These are phyloP conservation scores for Eristalinus sepulchralis DNA, from an alignment of 2,888 invertebrate species.

Conservation along the genomic window DNA sequence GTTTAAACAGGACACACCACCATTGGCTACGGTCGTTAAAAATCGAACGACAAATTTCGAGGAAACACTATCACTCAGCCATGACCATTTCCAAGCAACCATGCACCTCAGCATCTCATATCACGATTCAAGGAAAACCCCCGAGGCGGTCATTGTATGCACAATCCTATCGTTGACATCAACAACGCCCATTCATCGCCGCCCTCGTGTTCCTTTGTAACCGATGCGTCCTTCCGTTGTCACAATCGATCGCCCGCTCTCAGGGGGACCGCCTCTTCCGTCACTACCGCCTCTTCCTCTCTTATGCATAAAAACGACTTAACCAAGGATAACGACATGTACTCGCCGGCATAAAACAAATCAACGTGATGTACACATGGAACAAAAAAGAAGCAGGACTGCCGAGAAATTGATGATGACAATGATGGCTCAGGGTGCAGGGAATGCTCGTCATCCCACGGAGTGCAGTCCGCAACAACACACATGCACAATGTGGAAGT, in stretches of 20 bases:
- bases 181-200: neutral
- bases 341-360: slow-evolving; percentile 45
- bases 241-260: slow-evolving; percentile 43
- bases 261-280: slow-evolving; percentile 4
- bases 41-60: neutral
- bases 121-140: neutral
- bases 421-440: slow-evolving; percentile 26
- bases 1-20: too few species aligned
- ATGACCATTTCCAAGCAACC: neutral
- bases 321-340: slow-evolving; percentile 61
- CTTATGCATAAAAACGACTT: slow-evolving; percentile 13
- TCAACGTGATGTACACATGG: slow-evolving; percentile 16
- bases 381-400: neutral
- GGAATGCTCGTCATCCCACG: slow-evolving; percentile 17
- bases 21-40: too few species aligned
- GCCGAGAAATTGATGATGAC: slow-evolving; percentile 50
- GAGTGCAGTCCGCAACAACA: slow-evolving; percentile 33
- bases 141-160: neutral
- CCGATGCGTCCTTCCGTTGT: slow-evolving; percentile 44
- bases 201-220: neutral
- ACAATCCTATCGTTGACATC: neutral
- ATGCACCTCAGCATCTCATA: neutral
- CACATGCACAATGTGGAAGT: slow-evolving; percentile 49
- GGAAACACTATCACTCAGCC: neutral
- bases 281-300: neutral